Conservation (phyloP, 2,888 invertebrate genomes). For the Idaea biselata region DNA sequence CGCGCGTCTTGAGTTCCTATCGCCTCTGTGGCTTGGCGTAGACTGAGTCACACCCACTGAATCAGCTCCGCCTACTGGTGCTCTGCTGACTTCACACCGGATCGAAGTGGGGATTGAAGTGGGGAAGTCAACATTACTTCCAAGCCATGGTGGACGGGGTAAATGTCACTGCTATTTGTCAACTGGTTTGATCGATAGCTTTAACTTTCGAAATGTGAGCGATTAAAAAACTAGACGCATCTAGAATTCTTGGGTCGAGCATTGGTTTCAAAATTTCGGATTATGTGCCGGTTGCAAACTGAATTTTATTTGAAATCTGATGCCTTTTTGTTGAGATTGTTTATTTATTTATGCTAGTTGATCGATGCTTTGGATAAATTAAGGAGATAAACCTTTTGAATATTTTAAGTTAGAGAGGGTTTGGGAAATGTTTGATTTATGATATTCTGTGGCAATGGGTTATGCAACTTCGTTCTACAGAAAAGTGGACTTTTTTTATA, state of each 20-base stretch:
- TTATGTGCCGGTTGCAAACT: background rate
- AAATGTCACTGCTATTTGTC: slow-evolving; percentile 45
- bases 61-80: slow-evolving; percentile 62
- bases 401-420: background rate
- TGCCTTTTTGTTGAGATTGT: background rate
- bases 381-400: background rate
- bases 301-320: background rate
- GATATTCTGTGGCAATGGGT: no score
- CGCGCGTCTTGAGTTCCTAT: slow-evolving; percentile 21
- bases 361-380: background rate
- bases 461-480: no score
- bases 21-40: slow-evolving; percentile 38
- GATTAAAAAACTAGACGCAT: background rate
- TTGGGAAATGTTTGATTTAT: no score
- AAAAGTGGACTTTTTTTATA: no score
- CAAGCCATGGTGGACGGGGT: slow-evolving; percentile 44
- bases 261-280: background rate
- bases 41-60: slow-evolving; percentile 54
- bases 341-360: background rate
- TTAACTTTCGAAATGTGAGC: slow-evolving; percentile 13
- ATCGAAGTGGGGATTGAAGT: slow-evolving; percentile 69
- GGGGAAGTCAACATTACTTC: slow-evolving; percentile 43
- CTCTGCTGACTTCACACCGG: slow-evolving; percentile 60
- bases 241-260: background rate
- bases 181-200: slow-evolving; percentile 45